Base-by-base conservation (phyloP, 2,888 invertebrate species). In the Hemithea aestivaria region DNA sequence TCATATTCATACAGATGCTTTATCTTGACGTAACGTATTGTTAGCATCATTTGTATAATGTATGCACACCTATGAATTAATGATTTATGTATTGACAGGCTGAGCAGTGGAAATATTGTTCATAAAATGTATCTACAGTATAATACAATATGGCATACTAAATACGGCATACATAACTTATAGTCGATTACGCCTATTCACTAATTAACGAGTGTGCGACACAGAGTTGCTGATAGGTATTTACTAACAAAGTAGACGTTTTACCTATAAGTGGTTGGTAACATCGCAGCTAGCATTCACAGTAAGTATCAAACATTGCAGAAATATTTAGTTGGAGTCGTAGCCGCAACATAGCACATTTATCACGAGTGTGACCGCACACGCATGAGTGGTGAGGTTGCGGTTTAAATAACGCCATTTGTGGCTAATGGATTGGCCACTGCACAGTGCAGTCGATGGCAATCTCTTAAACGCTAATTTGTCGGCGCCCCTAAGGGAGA, bases 391-490 rank as follows among this genome's bases (percentile, higher is more conserved):
- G 41, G 35, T 27, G 20, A 27, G 32, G 11, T 11, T 12, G 34
- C 45, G 45, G 35, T 62, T 62, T 70, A 63, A 76, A 74, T 74
- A 73, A 66, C 76, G 68, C 76, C 82, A 80, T 81, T 82, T 82
- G 84, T 76, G 61, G 66, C 58, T 80, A 83, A 83, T 82, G 79
- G 78, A 81, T 76, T 70, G 78, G 71, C 72, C 73, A 68, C 65
- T 68, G n/a, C n/a, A n/a, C n/a, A n/a, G n/a, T n/a, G n/a, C n/a
- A n/a, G 69, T 61, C 59, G 62, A 82, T 77, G 76, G 75, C 77
- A 76, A 83, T 83, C 84, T 84, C 69, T 79, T 79, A 75, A 79
- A 74, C 66, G 74, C 66, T 70, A 75, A 83, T 83, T 83, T 77
- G 79, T 76, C 66, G 66, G 38, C 42, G 40, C 41, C 41, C n/a